Percentiles rank a stretch among this genome's conserved stretches.
Evolutionary conservation across 2,888 invertebrate genomes (phyloP).

Genomic region (Tachystola acroxantha): DNA sequence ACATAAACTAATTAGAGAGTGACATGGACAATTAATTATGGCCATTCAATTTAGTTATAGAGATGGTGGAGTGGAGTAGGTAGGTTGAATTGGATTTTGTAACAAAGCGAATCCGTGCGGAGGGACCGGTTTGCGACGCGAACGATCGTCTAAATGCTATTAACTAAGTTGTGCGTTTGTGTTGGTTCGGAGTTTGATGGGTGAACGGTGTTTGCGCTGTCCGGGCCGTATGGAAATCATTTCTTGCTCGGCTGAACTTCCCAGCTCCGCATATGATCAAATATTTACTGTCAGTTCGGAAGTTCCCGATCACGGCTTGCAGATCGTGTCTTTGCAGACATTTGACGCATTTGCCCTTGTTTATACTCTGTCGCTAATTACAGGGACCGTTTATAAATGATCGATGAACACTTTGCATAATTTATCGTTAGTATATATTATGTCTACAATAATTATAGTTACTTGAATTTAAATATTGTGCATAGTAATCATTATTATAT

Average conservation of each 20-base stretch:
- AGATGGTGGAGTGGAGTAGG: constrained; percentile 5
- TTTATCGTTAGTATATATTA: neutral
- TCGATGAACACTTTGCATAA: too few species aligned
- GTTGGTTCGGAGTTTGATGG: constrained; percentile 59
- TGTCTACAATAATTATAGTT: neutral
- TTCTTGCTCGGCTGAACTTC: constrained; percentile 65
- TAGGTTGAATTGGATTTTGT: constrained; percentile 26
- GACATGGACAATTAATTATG: constrained; percentile 15
- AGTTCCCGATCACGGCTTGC: constrained; percentile 38
- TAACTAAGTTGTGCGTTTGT: constrained; percentile 68
- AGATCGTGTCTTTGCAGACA: constrained; percentile 56
- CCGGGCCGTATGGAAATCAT: constrained; percentile 68
- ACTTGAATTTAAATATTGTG: too few species aligned
- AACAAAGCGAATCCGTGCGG: constrained; percentile 38
- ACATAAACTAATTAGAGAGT: constrained; percentile 16
- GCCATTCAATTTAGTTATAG: constrained; percentile 14
- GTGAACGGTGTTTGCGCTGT: constrained; percentile 62
- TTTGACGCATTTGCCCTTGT: constrained; percentile 43
- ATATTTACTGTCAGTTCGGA: constrained; percentile 62
- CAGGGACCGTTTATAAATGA: constrained; percentile 21
- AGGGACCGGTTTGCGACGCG: constrained; percentile 39
- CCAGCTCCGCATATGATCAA: constrained; percentile 58
- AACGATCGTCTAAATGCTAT: constrained; percentile 63
- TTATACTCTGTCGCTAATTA: constrained; percentile 40
- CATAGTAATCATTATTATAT: too few species aligned